These are phyloP conservation scores for Hedychridium roseum DNA, from an alignment of 2,888 invertebrate species.

Conservation along the genomic window DNA sequence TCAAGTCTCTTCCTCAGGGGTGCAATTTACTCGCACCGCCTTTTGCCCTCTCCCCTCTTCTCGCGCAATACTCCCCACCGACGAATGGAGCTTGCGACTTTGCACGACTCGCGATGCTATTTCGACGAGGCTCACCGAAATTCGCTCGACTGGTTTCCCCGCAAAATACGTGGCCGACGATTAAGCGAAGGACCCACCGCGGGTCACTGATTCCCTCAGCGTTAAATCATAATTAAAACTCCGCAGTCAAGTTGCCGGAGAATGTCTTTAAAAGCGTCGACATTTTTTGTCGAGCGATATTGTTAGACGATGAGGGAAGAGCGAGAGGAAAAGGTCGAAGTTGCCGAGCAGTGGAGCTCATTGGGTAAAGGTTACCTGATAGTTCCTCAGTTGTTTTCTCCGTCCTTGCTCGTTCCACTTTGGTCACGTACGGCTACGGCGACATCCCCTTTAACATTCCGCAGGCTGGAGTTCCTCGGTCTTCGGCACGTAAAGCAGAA, in stretches of 20 bases:
- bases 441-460: constrained; percentile 35
- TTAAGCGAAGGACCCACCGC: no score
- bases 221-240: no score
- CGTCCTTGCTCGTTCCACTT: not conserved
- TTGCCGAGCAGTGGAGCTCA: no score
- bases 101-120: constrained; percentile 7
- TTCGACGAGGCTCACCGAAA: constrained; percentile 17
- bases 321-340: no score
- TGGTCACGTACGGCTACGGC: not conserved
- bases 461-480: constrained; percentile 23
- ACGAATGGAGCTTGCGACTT: constrained; percentile 9
- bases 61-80: constrained; percentile 9
- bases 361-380: constrained; percentile 8
- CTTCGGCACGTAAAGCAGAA: constrained; percentile 52
- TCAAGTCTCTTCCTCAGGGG: constrained; percentile 47
- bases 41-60: constrained; percentile 16
- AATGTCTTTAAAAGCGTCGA: no score
- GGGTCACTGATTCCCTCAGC: no score
- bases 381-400: constrained; percentile 3
- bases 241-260: no score
- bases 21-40: constrained; percentile 47
- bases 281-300: no score
- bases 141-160: no score
- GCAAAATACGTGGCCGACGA: no score
- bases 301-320: no score